These are phyloP conservation scores for Anthophora plumipes DNA, from an alignment of 2,888 invertebrate genomes.

Conservation along the genomic window DNA sequence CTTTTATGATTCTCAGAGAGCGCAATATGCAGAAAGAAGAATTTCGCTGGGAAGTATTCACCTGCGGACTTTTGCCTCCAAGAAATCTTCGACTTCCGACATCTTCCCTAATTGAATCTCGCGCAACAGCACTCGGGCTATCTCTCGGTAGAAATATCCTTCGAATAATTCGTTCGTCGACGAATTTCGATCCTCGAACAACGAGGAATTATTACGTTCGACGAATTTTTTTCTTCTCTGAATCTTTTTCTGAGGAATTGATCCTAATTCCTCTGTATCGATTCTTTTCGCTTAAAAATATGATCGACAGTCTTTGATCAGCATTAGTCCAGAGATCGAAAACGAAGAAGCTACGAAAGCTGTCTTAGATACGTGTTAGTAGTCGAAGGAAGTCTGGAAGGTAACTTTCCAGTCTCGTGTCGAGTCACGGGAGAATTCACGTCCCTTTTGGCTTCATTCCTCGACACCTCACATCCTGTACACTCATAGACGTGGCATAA, in stretches of 20 bases:
- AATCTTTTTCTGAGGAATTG: too few species aligned
- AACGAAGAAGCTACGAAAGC: neutral
- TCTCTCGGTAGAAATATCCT: neutral
- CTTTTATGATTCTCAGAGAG: constrained; percentile 25
- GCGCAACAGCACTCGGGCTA: neutral
- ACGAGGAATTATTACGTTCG: too few species aligned
- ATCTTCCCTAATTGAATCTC: constrained; percentile 10
- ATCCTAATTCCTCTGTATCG: neutral
- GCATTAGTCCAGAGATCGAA: neutral
- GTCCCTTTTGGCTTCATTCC: constrained; percentile 28
- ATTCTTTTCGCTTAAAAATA: neutral
- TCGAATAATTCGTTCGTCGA: neutral
- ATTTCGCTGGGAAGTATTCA: constrained; percentile 1
- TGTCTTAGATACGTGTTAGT: neutral
- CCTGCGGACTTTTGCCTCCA: neutral
- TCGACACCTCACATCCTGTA: neutral
- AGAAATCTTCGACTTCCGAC: constrained; percentile 4
- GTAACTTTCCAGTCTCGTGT: constrained; percentile 18
- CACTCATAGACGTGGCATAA: constrained; percentile 38
- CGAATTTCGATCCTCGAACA: too few species aligned
- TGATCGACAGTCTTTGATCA: neutral
- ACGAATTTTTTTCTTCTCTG: too few species aligned
- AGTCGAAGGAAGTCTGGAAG: neutral
- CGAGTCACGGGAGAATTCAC: constrained; percentile 65
- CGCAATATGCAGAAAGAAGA: constrained; percentile 27